These are phyloP conservation scores for Ammodramus savannarum DNA, from an alignment of 2,113 vertebrate species.

Conservation along the genomic window DNA sequence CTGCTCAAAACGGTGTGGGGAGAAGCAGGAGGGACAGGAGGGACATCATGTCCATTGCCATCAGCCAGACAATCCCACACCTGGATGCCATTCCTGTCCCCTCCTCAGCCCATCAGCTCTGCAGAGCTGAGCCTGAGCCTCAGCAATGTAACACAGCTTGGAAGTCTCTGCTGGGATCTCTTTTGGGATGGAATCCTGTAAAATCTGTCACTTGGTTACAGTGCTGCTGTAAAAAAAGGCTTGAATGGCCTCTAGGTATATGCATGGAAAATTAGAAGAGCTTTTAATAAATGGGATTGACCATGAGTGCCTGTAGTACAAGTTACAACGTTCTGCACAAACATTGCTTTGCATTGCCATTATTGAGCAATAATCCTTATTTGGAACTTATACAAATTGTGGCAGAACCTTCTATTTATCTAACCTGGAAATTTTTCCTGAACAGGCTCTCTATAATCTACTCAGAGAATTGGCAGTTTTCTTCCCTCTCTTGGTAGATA, in stretches of 20 bases:
- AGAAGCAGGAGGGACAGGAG: neutral
- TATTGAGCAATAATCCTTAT: neutral
- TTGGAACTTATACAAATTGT: neutral
- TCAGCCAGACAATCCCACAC: neutral
- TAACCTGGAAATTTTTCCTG: neutral
- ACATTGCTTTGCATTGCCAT: neutral
- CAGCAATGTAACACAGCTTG: neutral
- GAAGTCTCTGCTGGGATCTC: neutral
- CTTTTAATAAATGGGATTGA: neutral
- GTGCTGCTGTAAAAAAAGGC: neutral
- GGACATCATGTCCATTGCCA: neutral
- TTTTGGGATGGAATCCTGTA: neutral
- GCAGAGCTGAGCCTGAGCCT: neutral
- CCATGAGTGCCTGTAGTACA: neutral
- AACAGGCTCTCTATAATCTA: neutral
- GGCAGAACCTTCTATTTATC: neutral
- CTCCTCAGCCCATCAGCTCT: neutral
- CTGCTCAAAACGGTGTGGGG: neutral
- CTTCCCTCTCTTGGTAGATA: neutral
- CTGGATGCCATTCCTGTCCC: neutral
- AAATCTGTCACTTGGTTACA: neutral
- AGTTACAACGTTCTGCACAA: neutral
- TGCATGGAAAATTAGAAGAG: neutral
- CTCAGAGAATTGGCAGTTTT: neutral
- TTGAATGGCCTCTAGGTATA: neutral